Conservation (phyloP, 2,888 invertebrate species). For the Cyclophora punctaria region DNA sequence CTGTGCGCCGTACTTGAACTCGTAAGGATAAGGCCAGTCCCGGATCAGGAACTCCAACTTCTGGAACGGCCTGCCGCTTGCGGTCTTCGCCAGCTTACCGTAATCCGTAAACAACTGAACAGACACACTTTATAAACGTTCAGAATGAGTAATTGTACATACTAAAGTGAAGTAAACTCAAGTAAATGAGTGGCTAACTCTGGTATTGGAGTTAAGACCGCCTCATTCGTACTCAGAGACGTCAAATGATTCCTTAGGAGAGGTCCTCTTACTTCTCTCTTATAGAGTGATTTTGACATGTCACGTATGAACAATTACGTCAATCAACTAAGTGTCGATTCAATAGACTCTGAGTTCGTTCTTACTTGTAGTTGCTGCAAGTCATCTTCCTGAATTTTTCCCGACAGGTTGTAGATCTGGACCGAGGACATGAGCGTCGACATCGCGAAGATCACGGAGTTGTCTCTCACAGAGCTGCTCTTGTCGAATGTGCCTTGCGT, state of each 20-base stretch:
- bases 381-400: conserved; percentile 95
- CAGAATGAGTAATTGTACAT: too few species aligned
- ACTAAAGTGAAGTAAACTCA: background rate
- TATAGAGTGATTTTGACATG: too few species aligned
- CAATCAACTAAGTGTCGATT: too few species aligned
- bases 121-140: too few species aligned
- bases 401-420: conserved; percentile 85
- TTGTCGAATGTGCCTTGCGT: conserved; percentile 96
- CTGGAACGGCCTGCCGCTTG: conserved; percentile 80
- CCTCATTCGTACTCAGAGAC: too few species aligned
- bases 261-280: too few species aligned
- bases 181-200: too few species aligned
- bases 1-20: conserved; percentile 72
- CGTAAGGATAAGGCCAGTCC: conserved; percentile 95
- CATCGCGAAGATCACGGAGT: conserved; percentile 78
- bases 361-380: conserved; percentile 87
- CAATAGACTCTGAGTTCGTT: too few species aligned
- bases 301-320: too few species aligned
- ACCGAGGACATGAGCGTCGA: conserved; percentile 96
- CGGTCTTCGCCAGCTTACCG: conserved; percentile 87
- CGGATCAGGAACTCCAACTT: conserved; percentile 86
- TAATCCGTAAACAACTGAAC: conserved; percentile 86
- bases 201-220: too few species aligned
- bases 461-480: conserved; percentile 93
- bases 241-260: too few species aligned